These are phyloP conservation scores for Rousettus leschenaultii DNA, from an alignment of 2,113 vertebrate species.

Conservation along the genomic window DNA sequence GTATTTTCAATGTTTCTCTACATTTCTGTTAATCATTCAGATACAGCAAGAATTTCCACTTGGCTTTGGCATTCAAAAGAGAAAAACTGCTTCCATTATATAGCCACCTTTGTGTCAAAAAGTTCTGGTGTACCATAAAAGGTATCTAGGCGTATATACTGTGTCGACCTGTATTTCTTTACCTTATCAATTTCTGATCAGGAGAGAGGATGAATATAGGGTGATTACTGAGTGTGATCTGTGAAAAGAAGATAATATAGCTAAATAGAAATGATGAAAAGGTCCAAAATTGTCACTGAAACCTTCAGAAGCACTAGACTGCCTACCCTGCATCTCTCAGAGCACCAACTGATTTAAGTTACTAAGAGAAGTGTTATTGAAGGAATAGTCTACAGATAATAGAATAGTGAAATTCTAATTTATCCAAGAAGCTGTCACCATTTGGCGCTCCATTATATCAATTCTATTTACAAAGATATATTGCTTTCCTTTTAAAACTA, in stretches of 20 bases:
- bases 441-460: not conserved
- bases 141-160: not conserved
- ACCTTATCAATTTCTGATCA: not conserved
- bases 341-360: not conserved
- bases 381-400: not conserved
- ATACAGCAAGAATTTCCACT: not conserved
- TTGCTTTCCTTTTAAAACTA: not conserved
- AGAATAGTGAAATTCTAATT: not conserved
- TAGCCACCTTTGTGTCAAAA: not conserved
- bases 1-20: not conserved
- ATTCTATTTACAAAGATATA: not conserved
- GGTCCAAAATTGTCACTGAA: not conserved
- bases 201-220: not conserved
- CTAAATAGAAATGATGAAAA: not conserved
- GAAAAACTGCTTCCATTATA: not conserved
- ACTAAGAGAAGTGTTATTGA: not conserved
- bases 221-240: not conserved
- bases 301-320: not conserved
- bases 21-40: not conserved
- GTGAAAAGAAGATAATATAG: not conserved
- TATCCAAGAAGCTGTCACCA: not conserved
- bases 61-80: not conserved
- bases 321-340: not conserved
- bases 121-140: not conserved
- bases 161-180: not conserved